Conservation (phyloP, 2,888 invertebrate species). For the Eristalis pertinax region DNA sequence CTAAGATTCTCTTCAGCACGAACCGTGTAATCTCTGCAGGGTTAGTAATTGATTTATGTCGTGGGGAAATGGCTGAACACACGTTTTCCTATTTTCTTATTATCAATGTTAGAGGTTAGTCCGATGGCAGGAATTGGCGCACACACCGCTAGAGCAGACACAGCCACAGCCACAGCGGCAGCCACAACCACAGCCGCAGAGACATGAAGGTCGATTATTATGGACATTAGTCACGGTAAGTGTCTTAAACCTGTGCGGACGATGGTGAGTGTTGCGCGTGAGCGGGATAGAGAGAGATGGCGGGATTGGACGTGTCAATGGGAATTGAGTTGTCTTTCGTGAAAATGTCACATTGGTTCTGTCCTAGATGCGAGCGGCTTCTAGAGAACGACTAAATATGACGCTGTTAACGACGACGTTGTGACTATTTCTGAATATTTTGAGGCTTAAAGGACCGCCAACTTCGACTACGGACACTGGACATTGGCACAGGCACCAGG, state of each 20-base stretch:
- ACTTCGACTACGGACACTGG: no score
- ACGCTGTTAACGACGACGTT: no score
- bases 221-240: slow-evolving; percentile 40
- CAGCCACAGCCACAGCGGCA: not conserved
- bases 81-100: slow-evolving; percentile 56
- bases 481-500: no score
- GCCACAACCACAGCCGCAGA: not conserved
- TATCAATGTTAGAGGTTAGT: slow-evolving; percentile 69
- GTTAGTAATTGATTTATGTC: slow-evolving; percentile 70
- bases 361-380: no score
- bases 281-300: not conserved
- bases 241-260: not conserved
- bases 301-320: not conserved
- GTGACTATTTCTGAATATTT: no score
- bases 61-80: slow-evolving; percentile 64
- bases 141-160: slow-evolving; percentile 51
- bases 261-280: not conserved
- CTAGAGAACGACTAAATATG: no score
- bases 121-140: slow-evolving; percentile 54
- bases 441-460: no score
- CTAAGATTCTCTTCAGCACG: not conserved
- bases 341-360: not conserved
- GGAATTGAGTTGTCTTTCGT: not conserved
- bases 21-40: slow-evolving; percentile 64
- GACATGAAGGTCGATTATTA: slow-evolving; percentile 60